Conservation (phyloP, 2,113 vertebrate species). For the Mastomys coucha region DNA sequence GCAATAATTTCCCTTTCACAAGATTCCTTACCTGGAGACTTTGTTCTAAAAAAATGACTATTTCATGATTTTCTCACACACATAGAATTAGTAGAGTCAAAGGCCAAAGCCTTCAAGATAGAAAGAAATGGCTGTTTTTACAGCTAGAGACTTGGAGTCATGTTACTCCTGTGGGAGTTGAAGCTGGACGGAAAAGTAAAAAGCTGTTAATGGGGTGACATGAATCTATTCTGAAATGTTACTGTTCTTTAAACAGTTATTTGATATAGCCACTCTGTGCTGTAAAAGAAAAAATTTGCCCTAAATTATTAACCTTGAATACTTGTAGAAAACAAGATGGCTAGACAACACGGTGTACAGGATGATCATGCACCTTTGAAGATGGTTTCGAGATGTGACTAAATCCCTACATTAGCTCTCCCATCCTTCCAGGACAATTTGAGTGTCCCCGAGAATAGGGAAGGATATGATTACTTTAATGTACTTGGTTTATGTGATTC, state of each 20-base stretch:
- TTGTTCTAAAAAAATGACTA: conserved; percentile 70
- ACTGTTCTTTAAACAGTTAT: conserved; percentile 1
- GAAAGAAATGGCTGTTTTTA: conserved; percentile 66
- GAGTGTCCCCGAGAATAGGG: not conserved
- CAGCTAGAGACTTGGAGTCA: not conserved
- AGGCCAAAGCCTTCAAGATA: conserved; percentile 55
- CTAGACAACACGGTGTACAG: not conserved
- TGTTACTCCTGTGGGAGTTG: not conserved
- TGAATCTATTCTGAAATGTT: conserved; percentile 27
- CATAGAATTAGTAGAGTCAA: conserved; percentile 51
- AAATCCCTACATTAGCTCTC: not conserved
- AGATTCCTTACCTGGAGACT: conserved; percentile 39
- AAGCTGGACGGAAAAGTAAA: conserved; percentile 32
- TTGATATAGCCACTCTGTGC: not conserved
- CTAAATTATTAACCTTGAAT: not conserved
- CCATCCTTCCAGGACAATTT: not conserved
- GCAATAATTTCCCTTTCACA: conserved; percentile 12
- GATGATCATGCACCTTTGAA: not conserved
- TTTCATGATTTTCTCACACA: conserved; percentile 31
- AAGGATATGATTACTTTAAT: not conserved
- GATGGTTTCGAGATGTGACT: not conserved
- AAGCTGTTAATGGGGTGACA: not conserved
- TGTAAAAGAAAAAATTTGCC: not conserved
- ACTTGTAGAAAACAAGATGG: not conserved
- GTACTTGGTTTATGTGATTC: not conserved